phyloP scores from a whole-genome alignment of 2,888 invertebrate species.

The Ophion slaviceki region DNA sequence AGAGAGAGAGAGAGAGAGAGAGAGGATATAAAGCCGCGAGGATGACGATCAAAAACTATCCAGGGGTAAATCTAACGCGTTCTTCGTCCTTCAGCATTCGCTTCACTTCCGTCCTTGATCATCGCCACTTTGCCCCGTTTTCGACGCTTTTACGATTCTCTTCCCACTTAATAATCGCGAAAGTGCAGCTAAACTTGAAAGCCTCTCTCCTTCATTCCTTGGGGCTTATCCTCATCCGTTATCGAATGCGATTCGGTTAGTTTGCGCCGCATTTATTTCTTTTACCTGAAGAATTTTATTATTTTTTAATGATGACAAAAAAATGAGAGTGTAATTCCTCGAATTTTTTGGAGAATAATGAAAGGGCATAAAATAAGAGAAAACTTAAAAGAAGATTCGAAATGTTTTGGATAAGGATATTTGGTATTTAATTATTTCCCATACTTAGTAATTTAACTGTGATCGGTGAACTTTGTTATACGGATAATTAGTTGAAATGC shows the following conservation, averaged over 20 bases:
- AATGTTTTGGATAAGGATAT: too few relatives aligned
- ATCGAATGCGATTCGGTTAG: not conserved
- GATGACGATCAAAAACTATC: slow-evolving; percentile 30
- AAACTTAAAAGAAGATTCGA: not conserved
- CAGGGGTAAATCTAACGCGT: slow-evolving; percentile 21
- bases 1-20: not conserved
- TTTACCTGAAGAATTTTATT: not conserved
- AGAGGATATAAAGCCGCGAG: slow-evolving; percentile 20
- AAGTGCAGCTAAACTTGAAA: slow-evolving; percentile 19
- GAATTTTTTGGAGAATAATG: not conserved
- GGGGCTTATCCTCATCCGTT: not conserved
- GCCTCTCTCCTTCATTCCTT: slow-evolving; percentile 22
- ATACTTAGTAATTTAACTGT: too few relatives aligned
- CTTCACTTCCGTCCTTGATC: slow-evolving; percentile 26
- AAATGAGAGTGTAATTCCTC: not conserved
- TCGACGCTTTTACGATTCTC: slow-evolving; percentile 4
- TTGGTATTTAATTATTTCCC: too few relatives aligned
- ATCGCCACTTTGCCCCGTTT: slow-evolving; percentile 21
- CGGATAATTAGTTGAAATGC: not conserved
- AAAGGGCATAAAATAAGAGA: too few relatives aligned
- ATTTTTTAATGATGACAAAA: too few relatives aligned
- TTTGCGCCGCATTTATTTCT: not conserved
- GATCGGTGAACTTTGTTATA: too few relatives aligned
- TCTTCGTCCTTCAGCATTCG: slow-evolving; percentile 8
- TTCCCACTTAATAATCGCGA: slow-evolving; percentile 17